Evolutionary conservation across 2,113 vertebrate genomes (phyloP).

Genomic region (Probosciger aterrimus): DNA sequence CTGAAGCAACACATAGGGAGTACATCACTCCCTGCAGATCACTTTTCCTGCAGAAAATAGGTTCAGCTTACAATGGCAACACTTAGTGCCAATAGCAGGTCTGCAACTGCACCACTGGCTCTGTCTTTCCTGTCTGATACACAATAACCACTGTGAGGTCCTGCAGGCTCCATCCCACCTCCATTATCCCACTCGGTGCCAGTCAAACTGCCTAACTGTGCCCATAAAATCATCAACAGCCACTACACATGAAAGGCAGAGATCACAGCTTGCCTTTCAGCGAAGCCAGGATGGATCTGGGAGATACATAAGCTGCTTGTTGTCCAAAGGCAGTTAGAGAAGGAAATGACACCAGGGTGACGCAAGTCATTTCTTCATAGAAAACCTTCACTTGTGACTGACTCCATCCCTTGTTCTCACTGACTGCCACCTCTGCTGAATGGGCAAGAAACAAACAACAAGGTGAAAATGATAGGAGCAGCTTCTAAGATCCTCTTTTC

Average conservation of each 20-base stretch:
- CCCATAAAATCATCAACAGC: not conserved
- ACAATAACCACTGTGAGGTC: not conserved
- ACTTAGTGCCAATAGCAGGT: not conserved
- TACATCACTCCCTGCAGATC: not conserved
- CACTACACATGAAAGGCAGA: not conserved
- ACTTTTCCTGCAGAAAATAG: not conserved
- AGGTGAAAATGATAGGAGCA: not conserved
- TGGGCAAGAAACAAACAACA: fast-evolving
- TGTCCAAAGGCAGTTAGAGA: not conserved
- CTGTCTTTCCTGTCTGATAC: not conserved
- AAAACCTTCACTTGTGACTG: not conserved
- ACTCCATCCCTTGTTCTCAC: not conserved
- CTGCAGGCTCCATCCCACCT: not conserved
- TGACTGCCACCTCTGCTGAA: not conserved
- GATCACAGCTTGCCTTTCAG: not conserved
- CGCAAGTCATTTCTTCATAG: not conserved
- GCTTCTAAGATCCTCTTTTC: not conserved
- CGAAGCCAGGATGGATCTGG: not conserved
- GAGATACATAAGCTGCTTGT: not conserved
- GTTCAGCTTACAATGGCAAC: not conserved
- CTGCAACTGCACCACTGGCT: not conserved
- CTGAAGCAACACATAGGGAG: not conserved
- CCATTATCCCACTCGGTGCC: not conserved
- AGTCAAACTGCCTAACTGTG: not conserved
- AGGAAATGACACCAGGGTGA: not conserved